Percentiles rank a stretch among this genome's conserved stretches.
Evolutionary conservation across 2,113 vertebrate species (phyloP).

Genomic region (Oncorhynchus keta): DNA sequence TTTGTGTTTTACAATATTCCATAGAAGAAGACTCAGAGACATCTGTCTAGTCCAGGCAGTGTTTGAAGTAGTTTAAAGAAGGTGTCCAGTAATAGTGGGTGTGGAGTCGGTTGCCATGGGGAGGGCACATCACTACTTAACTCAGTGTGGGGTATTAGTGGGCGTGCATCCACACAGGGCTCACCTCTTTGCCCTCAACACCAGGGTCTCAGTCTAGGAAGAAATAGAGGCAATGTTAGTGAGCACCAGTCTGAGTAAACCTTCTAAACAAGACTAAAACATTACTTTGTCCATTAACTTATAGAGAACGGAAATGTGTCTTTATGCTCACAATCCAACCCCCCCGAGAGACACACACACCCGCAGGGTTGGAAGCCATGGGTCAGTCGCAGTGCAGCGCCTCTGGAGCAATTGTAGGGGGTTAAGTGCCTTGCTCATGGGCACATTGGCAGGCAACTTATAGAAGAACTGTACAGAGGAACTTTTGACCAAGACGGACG

Average conservation of each 20-base stretch:
- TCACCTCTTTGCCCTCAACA: conserved; percentile 86
- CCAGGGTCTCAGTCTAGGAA: conserved; percentile 86
- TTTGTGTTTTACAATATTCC: conserved; percentile 10
- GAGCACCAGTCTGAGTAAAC: too few species aligned
- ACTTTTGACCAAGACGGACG: too few species aligned
- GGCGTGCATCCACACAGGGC: conserved; percentile 89
- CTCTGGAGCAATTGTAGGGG: too few species aligned
- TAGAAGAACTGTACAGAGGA: too few species aligned
- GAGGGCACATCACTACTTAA: neutral
- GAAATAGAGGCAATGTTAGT: neutral
- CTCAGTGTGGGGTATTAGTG: conserved; percentile 75
- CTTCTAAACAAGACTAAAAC: too few species aligned
- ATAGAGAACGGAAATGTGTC: too few species aligned
- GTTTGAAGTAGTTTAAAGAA: neutral
- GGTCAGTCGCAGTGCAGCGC: too few species aligned
- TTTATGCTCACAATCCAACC: too few species aligned
- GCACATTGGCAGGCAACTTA: too few species aligned
- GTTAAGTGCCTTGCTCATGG: neutral
- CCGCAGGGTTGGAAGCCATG: too few species aligned
- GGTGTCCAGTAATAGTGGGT: neutral
- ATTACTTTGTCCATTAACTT: too few species aligned
- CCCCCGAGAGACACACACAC: too few species aligned
- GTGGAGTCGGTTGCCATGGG: neutral
- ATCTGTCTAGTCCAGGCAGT: neutral
- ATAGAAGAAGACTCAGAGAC: conserved; percentile 37